Evolutionary conservation across 2,113 vertebrate species (phyloP).

Genomic region (Chionodraco myersi): DNA sequence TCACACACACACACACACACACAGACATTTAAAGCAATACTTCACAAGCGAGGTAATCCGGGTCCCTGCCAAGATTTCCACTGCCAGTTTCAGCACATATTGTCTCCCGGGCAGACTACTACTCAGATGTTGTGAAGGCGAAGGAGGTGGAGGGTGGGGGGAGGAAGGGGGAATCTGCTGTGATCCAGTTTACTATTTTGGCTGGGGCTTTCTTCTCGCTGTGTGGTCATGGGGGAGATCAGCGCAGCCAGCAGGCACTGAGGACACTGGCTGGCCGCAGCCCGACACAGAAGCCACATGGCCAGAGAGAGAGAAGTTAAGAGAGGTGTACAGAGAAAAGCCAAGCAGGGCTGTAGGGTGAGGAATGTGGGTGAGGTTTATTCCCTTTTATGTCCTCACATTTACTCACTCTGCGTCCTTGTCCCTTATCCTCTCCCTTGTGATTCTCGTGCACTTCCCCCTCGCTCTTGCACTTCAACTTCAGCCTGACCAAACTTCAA

Average conservation of each 20-base stretch:
- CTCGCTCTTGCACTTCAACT: constrained; percentile 67
- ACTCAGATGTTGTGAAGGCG: constrained; percentile 68
- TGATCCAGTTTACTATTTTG: constrained; percentile 79
- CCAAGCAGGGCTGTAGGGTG: constrained; percentile 31
- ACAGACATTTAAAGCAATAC: constrained; percentile 62
- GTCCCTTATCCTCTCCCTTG: constrained; percentile 11
- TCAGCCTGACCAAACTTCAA: constrained; percentile 67
- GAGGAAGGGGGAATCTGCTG: constrained; percentile 60
- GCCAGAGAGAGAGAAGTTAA: constrained; percentile 34
- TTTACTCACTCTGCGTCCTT: constrained; percentile 24
- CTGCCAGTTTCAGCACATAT: constrained; percentile 68
- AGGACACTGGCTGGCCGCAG: constrained; percentile 70
- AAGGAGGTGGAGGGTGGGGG: constrained; percentile 38
- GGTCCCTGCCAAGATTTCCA: constrained; percentile 72
- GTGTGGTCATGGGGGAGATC: constrained; percentile 77
- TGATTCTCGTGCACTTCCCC: constrained; percentile 28
- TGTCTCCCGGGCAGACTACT: constrained; percentile 62
- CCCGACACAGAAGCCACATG: constrained; percentile 70
- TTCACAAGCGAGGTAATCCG: constrained; percentile 72
- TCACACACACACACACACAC: constrained; percentile 26
- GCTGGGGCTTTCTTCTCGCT: constrained; percentile 79
- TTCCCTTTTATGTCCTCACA: constrained; percentile 46
- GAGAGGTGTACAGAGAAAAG: constrained; percentile 29
- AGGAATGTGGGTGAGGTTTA: constrained; percentile 59
- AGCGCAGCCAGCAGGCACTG: constrained; percentile 55